Evolutionary conservation across 2,113 vertebrate species (phyloP), one percentile per base, ranked within the genome.

Genomic region (Actinemys pallida): DNA sequence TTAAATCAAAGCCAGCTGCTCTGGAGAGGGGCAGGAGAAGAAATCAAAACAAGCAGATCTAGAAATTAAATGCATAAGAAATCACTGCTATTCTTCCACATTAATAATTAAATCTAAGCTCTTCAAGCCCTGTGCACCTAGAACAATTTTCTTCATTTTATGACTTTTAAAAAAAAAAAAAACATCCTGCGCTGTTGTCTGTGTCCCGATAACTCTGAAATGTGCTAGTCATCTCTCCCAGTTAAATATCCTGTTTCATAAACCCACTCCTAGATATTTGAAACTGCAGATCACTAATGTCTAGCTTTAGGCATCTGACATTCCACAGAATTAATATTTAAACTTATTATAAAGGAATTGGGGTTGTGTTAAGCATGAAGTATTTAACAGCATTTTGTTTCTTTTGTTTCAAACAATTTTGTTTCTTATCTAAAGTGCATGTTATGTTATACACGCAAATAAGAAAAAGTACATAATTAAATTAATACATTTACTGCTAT

Each of bases 241-340:
- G 97, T 96, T 95, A 98, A 98, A 98, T 98, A 98, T 98, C 98
- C 97, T 97, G 94, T 98, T 98, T 98, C 98, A 98, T 98, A 98
- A 98, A 96, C 98, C 97, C 96, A 96, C 95, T 98, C 96, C 97
- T 89, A 98, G 98, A 98, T 96, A 98, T 97, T 97, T 97, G 98
- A 98, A 98, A 97, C 98, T 97, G 94, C 97, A 94, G 96, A 97
- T 96, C 96, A 95, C 97, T 98, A 98, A 97, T 95, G 90, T 97
- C 96, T 98, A 97, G 98, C 98, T 98, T 96, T 98, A 98, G 98
- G 98, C 98, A 98, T 98, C 97, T 97, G 97, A 96, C 98, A 98
- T 98, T 98, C 98, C 98, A 98, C 97, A 97, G 98, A 98, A 98
- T 98, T 98, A 98, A 98, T 98, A 98, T 98, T 98, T 98, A 98